Base-by-base conservation (phyloP, 2,797 vertebrate genomes). In the Aphelocoma californica region DNA sequence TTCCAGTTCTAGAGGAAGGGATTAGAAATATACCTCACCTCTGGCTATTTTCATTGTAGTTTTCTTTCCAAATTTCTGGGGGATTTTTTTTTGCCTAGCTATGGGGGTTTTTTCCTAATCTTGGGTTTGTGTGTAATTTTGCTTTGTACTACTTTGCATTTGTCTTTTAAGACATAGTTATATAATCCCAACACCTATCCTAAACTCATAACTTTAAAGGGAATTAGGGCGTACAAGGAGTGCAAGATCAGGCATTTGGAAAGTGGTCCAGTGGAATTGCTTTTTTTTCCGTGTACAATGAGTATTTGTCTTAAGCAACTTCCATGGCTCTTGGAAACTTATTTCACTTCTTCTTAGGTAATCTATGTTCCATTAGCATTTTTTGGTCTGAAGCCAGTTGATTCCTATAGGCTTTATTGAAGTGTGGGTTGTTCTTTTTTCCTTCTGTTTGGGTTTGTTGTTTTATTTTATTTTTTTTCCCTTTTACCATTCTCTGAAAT, bases 11-110 rank as follows among this genome's bases (percentile, higher is more conserved):
- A 92, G 79, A 90, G 90, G 90, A 93, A 90, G 38, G 38, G 47
- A 44, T 89, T 97, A 95, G 92, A 96, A 96, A 58, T 19, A 20
- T 80, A 90, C 64, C 82, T 97, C 54, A 95, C 57, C 9, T 93
- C 58, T 64, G 32, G 32, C 26, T 91, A 29, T 81, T 70, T 93
- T 50, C 17, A 21, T 53, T 64, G 25, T 53, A 12, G 6, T 42
- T 73, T 86, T 51, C 44, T 50, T 72, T 79, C 36, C 42, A 50
- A 42, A 53, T 60, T 48, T 75, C 42, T 86, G 19, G 19, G 18
- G 4, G 17, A 3, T 4, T 21, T 6, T 13, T 13, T 57, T 71
- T 92, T 82, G 40, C 69, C 44, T 70, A 50, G 34, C 34, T 88
- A 11, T 29, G 21, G 42, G 42, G 4, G 1, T n/a, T 81, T 92